These are phyloP conservation scores for Ibidorhyncha struthersii DNA, from an alignment of 2,113 vertebrate species.

Conservation along the genomic window DNA sequence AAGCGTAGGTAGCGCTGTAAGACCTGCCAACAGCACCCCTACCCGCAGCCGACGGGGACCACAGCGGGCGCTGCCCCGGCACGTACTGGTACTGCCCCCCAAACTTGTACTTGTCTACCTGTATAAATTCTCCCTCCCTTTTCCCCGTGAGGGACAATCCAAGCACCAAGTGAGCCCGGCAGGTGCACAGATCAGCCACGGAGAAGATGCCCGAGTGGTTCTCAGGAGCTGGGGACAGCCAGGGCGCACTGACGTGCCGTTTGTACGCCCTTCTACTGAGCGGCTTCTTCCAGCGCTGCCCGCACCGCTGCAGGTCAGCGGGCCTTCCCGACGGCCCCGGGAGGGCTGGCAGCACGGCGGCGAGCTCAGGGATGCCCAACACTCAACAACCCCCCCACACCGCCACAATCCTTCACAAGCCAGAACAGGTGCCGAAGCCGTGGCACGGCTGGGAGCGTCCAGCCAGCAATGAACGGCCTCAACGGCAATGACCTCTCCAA, in stretches of 20 bases:
- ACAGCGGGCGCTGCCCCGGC: background rate
- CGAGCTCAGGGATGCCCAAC: too few relatives aligned
- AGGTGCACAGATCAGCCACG: background rate
- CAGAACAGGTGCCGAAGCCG: too few relatives aligned
- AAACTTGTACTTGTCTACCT: background rate
- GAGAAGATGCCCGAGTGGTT: background rate
- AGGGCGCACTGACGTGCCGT: too few relatives aligned
- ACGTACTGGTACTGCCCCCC: too few relatives aligned
- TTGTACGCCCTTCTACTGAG: background rate
- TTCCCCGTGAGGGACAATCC: background rate
- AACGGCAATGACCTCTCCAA: background rate
- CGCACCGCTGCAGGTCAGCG: too few relatives aligned
- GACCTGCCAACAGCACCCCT: background rate
- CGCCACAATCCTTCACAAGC: background rate
- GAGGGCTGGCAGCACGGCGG: too few relatives aligned
- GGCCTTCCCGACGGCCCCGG: too few relatives aligned
- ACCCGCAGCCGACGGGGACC: background rate
- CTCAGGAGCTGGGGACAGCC: background rate
- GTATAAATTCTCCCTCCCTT: too few relatives aligned
- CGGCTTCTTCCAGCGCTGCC: too few relatives aligned
- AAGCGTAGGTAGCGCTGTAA: background rate
- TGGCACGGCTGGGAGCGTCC: background rate
- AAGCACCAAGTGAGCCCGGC: background rate
- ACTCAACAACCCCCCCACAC: fast-evolving
- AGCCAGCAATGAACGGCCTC: background rate